Conservation (phyloP, 2,888 invertebrate genomes). For the Scaptomyza cyrtandrae region DNA sequence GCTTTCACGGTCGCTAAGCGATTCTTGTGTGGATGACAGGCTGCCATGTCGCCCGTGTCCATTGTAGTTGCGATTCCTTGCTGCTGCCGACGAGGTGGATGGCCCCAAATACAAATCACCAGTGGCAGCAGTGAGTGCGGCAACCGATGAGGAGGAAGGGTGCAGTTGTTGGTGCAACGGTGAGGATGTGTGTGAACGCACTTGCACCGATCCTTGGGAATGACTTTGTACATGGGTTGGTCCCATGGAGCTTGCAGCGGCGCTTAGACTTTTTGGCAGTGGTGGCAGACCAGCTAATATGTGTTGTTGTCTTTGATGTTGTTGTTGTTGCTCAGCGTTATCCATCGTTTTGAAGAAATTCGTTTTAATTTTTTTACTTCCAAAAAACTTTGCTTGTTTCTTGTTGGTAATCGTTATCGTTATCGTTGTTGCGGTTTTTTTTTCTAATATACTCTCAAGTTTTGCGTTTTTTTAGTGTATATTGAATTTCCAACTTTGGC, state of each 20-base stretch:
- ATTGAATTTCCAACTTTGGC: slow-evolving; percentile 99
- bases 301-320: slow-evolving; percentile 47
- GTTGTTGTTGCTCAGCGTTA: slow-evolving; percentile 61
- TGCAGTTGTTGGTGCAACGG: slow-evolving; percentile 53
- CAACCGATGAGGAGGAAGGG: slow-evolving; percentile 49
- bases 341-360: slow-evolving; percentile 63
- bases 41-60: slow-evolving; percentile 81
- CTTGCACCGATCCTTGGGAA: slow-evolving; percentile 15
- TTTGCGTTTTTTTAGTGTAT: slow-evolving; percentile 86
- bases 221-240: slow-evolving; percentile 20
- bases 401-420: slow-evolving; percentile 28
- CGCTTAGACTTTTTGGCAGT: slow-evolving; percentile 94
- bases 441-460: slow-evolving; percentile 15
- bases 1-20: slow-evolving; percentile 82
- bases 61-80: slow-evolving; percentile 69
- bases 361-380: slow-evolving; percentile 12
- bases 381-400: slow-evolving; percentile 18
- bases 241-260: slow-evolving; percentile 85
- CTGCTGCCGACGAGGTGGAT: slow-evolving; percentile 79
- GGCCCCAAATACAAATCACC: slow-evolving; percentile 77
- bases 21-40: slow-evolving; percentile 83
- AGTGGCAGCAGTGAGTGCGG: slow-evolving; percentile 58
- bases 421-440: slow-evolving; percentile 27
- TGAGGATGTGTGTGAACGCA: slow-evolving; percentile 65
- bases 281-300: slow-evolving; percentile 89